These are phyloP conservation scores for Oscheius sp. DNA, from an alignment of 2,888 invertebrate species.

Conservation along the genomic window DNA sequence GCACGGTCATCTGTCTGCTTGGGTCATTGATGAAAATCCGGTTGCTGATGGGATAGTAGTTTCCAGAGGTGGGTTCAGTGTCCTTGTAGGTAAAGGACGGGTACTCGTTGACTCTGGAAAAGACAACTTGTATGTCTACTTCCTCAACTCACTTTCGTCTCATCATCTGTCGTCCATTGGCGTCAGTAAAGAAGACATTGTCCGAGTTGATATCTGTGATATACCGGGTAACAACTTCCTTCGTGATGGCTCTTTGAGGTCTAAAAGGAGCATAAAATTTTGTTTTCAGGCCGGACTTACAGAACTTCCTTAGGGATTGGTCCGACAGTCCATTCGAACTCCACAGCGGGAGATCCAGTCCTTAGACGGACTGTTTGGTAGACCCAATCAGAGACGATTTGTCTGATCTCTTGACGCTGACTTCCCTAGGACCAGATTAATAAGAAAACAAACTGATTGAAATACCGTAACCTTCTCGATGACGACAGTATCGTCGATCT, in stretches of 20 bases:
- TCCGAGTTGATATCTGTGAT: slow-evolving; percentile 79
- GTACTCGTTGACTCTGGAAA: slow-evolving; percentile 75
- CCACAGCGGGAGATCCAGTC: slow-evolving; percentile 73
- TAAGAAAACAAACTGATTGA: background rate
- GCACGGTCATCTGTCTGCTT: slow-evolving; percentile 73
- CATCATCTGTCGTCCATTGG: slow-evolving; percentile 83
- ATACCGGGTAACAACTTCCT: slow-evolving; percentile 86
- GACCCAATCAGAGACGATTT: slow-evolving; percentile 81
- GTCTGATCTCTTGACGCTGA: slow-evolving; percentile 84
- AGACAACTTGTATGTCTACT: background rate
- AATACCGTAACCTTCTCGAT: slow-evolving; percentile 49
- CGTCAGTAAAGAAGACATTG: slow-evolving; percentile 87
- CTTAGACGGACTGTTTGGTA: slow-evolving; percentile 83
- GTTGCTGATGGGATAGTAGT: slow-evolving; percentile 91
- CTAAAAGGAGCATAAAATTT: background rate
- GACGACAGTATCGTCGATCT: slow-evolving; percentile 35
- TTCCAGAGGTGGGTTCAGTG: slow-evolving; percentile 84
- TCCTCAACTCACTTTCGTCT: slow-evolving; percentile 54
- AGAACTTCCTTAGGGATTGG: slow-evolving; percentile 76
- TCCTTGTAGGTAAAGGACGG: slow-evolving; percentile 82
- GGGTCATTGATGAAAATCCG: slow-evolving; percentile 56
- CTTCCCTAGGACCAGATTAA: slow-evolving; percentile 76
- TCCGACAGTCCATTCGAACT: slow-evolving; percentile 78
- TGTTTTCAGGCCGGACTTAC: background rate
- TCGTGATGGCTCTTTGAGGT: slow-evolving; percentile 80